Evolutionary conservation across 2,113 vertebrate genomes (phyloP).

Genomic region (Xenopus borealis): DNA sequence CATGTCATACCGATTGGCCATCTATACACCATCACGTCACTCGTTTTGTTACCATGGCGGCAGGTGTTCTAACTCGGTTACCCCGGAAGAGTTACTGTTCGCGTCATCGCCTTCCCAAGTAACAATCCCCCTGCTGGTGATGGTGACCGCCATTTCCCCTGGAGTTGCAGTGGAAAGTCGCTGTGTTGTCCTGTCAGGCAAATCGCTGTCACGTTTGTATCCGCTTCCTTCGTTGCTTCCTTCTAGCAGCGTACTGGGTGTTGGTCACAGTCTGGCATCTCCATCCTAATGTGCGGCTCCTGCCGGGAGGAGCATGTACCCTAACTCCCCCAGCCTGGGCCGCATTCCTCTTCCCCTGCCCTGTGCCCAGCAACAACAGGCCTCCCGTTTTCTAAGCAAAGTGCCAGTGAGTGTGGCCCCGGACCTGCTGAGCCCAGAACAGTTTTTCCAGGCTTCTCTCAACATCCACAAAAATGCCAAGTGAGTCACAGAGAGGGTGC

Average conservation of each 20-base stretch:
- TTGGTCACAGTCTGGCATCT: background rate
- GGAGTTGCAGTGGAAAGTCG: too few species aligned
- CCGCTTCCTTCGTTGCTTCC: too few species aligned
- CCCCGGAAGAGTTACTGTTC: constrained; percentile 1
- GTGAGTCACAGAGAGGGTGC: constrained; percentile 62
- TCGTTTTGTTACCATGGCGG: background rate
- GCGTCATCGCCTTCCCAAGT: background rate
- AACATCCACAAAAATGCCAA: constrained; percentile 60
- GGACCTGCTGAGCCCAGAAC: constrained; percentile 56
- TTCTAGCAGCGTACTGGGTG: too few species aligned
- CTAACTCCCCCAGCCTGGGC: constrained; percentile 66
- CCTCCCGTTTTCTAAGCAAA: constrained; percentile 48
- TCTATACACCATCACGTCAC: background rate
- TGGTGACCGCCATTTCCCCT: constrained; percentile 25
- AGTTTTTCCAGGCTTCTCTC: constrained; percentile 47
- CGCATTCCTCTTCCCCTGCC: constrained; percentile 57
- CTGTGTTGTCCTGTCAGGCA: background rate
- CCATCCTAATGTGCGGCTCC: constrained; percentile 59
- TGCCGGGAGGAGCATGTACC: constrained; percentile 73
- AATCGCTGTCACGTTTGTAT: too few species aligned
- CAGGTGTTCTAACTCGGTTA: background rate
- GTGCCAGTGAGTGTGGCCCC: constrained; percentile 52
- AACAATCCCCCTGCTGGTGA: background rate
- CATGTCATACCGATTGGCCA: background rate
- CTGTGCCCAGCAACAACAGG: constrained; percentile 49